Conservation (phyloP, 1,140 invertebrate genomes). For the Dendrolimus punctatus region DNA sequence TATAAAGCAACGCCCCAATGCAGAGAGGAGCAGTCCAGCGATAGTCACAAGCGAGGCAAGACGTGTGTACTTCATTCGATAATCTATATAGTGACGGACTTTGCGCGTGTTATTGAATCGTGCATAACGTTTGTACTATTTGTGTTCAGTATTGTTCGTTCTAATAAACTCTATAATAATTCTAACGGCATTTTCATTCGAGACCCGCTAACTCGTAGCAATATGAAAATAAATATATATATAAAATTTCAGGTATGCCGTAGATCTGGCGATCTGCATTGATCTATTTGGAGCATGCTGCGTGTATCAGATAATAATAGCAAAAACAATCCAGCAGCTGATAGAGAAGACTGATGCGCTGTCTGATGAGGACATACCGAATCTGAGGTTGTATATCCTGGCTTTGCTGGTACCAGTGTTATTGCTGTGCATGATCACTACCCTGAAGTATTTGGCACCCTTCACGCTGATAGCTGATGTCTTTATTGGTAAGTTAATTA, state of each 20-base stretch:
- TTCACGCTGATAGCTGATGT: slow-evolving; percentile 45
- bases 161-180: neutral
- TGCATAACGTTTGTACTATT: too few species aligned
- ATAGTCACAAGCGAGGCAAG: too few species aligned
- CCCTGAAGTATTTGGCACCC: slow-evolving; percentile 48
- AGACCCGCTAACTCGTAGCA: neutral
- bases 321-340: slow-evolving; percentile 50
- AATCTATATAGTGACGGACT: too few species aligned
- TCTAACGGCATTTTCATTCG: neutral
- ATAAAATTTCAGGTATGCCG: slow-evolving; percentile 33
- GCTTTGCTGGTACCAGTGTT: slow-evolving; percentile 36
- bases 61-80: too few species aligned
- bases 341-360: slow-evolving; percentile 16
- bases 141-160: too few species aligned
- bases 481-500: slow-evolving; percentile 33
- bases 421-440: slow-evolving; percentile 44
- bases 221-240: neutral
- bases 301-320: slow-evolving; percentile 55
- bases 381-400: slow-evolving; percentile 10
- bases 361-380: slow-evolving; percentile 25
- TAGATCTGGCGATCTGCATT: slow-evolving; percentile 44
- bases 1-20: too few species aligned
- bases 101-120: too few species aligned
- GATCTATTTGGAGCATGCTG: slow-evolving; percentile 54
- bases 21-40: too few species aligned